Base-by-base conservation (phyloP, 2,888 invertebrate genomes). In the Phorcus lineatus region DNA sequence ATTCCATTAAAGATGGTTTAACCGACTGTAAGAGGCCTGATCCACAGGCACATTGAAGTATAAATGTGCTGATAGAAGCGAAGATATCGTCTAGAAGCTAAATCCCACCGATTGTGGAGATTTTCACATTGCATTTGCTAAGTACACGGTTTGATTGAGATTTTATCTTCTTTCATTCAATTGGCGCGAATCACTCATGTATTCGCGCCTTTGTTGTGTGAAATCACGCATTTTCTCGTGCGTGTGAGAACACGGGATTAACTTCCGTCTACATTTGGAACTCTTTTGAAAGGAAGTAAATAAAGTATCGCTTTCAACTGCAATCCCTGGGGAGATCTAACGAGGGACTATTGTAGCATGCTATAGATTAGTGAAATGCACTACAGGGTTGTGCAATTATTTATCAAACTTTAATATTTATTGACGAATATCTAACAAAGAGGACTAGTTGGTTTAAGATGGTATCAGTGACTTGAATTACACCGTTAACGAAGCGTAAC, bases 181-280 rank as follows among this genome's bases (percentile, higher is more conserved):
- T 62, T 24, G 62, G 28, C 17, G 62, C 62, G 28, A 62, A 62
- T 62, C 62, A 17, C 62, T 62, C 28, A 62, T 47, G 47, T 47
- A 62, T 28, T 62, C 28, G 6, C 62, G 62, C 62, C 62, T 62
- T 62, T 62, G 24, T 62, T 62, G 24, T 62, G 24, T 62, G 62
- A 62, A 62, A 22, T 62, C 62, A 28, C 62, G 28, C 62, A 28
- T 24, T 62, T 28, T 62, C 62, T 62, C 62, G 62, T 62, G 62
- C 62, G 62, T 62, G 62, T n/a, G 62, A 62, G 62, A 62, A 62
- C 62, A 62, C 62, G 28, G 24, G 62, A 62, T 62, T 62, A 62
- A 28, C 24, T 28, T 62, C 62, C 28, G 62, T 62, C 11, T 17
- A 24, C 62, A 62, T 47, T 47, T 47, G 47, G 47, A 47, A 28